These are phyloP conservation scores for Sinopyrophorus schimmeli DNA, from an alignment of 2,888 invertebrate genomes.

Conservation along the genomic window DNA sequence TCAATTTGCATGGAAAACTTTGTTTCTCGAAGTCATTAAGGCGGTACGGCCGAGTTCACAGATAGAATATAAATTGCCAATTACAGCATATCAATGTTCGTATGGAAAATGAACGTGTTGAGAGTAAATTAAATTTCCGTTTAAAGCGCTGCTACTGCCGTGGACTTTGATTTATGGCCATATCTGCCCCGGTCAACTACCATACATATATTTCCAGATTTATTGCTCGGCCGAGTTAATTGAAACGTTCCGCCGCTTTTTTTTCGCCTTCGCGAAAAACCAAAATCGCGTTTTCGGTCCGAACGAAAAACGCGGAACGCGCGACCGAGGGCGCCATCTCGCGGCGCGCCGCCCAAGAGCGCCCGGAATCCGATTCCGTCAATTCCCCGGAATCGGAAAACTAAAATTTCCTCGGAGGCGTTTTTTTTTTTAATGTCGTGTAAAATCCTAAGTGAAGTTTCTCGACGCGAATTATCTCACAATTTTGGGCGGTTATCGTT, in stretches of 20 bases:
- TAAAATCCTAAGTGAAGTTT: too few species aligned
- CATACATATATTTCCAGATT: conserved; percentile 40
- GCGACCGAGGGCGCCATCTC: conserved; percentile 8
- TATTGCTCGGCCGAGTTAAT: conserved; percentile 38
- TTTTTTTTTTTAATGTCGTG: too few species aligned
- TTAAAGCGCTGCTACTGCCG: conserved; percentile 45
- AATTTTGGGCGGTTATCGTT: too few species aligned
- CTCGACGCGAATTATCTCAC: too few species aligned
- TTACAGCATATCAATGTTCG: conserved; percentile 45
- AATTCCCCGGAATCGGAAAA: too few species aligned
- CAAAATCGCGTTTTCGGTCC: background rate
- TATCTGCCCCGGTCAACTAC: conserved; percentile 39
- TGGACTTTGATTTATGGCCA: conserved; percentile 45
- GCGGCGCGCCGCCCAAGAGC: too few species aligned
- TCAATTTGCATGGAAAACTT: conserved; percentile 44
- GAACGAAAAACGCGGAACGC: background rate
- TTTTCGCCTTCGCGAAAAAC: background rate
- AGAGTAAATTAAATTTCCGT: conserved; percentile 50
- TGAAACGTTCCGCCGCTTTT: conserved; percentile 31
- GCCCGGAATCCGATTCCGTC: too few species aligned
- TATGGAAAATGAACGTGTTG: conserved; percentile 47
- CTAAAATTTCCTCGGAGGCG: too few species aligned
- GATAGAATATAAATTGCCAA: conserved; percentile 47
- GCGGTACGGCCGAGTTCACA: conserved; percentile 31
- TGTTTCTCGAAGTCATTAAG: conserved; percentile 38